Base-by-base conservation (phyloP, 1,140 invertebrate genomes). In the Solenopsis invicta region DNA sequence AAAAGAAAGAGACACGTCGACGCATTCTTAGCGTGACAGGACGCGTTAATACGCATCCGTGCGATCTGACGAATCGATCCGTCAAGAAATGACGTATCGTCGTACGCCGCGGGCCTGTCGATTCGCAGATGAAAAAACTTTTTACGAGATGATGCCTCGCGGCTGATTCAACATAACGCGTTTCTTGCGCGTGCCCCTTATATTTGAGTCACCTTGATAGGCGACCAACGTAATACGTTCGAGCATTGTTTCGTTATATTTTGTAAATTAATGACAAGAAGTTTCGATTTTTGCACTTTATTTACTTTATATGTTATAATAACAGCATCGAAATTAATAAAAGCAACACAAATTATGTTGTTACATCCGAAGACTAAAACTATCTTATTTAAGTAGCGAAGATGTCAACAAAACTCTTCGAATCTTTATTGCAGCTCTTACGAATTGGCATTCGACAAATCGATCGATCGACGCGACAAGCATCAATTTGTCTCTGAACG, bases 51-150 rank as follows among this genome's bases (percentile, higher is more conserved):
- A 88, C 76, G 66, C 41, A 78, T 37, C 18, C 50, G 48, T 66
- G 52, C 50, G 66, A 72, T 85, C 69, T 56, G 77, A 48, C 10
- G 62, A 71, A 75, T 50, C 67, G 78, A 89, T 90, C 89, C 50
- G 86, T 76, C 89, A 84, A 88, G 89, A 90, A 90, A 90, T 90
- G 89, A 90, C 87, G 59, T 90, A 90, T 90, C 82, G 89, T 50
- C 87, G 87, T 66, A 87, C 64, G 74, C 77, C 76, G 87, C 59
- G 59, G 77, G 72, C 76, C 80, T 85, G 81, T 89, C 89, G 89
- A 90, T 90, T 90, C 87, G 76, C 75, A 82, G 75, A 50, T 21
- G 81, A 86, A 90, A 90, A 90, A 90, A 86, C 64, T 50, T 89
- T 89, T 89, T 89, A 89, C 67, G 61, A 86, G 64, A 82, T 84